Percentiles rank a stretch among this genome's conserved stretches.
Evolutionary conservation across 2,797 vertebrate genomes (phyloP).

Genomic region (Masticophis lateralis): DNA sequence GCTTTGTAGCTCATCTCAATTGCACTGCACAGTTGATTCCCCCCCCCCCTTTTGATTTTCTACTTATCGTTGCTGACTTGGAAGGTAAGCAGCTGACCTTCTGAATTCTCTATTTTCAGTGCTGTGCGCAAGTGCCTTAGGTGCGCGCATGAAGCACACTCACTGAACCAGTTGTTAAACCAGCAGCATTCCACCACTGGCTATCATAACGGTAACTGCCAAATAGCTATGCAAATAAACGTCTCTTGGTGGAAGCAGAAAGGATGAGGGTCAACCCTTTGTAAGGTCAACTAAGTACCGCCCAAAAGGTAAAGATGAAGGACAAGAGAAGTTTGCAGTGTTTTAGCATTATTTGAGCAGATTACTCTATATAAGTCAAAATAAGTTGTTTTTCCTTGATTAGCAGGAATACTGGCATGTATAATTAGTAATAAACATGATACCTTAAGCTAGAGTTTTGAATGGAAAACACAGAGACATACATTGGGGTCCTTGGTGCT

Average conservation of each 20-base stretch:
- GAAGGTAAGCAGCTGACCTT: too few relatives aligned
- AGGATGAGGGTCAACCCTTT: slow-evolving; percentile 30
- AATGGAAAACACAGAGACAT: not conserved
- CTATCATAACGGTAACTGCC: slow-evolving; percentile 28
- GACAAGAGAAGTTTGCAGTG: not conserved
- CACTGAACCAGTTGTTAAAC: too few relatives aligned
- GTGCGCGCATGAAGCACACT: too few relatives aligned
- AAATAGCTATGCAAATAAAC: slow-evolving; percentile 4
- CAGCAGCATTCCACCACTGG: too few relatives aligned
- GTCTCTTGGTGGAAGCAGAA: not conserved
- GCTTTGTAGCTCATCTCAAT: too few relatives aligned
- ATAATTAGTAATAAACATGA: not conserved
- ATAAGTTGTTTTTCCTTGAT: not conserved
- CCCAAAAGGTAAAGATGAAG: not conserved
- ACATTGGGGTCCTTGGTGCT: not conserved
- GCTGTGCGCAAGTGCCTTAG: too few relatives aligned
- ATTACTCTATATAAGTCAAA: slow-evolving; percentile 32
- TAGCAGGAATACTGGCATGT: not conserved
- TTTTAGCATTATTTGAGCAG: slow-evolving; percentile 23
- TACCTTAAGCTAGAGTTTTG: accelerated
- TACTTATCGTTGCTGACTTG: too few relatives aligned
- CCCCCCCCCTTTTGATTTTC: too few relatives aligned
- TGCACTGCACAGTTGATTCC: too few relatives aligned
- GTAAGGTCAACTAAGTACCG: not conserved
- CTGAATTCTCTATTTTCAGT: too few relatives aligned